Conservation (phyloP, 2,888 invertebrate genomes). For the Thalpophila matura region DNA sequence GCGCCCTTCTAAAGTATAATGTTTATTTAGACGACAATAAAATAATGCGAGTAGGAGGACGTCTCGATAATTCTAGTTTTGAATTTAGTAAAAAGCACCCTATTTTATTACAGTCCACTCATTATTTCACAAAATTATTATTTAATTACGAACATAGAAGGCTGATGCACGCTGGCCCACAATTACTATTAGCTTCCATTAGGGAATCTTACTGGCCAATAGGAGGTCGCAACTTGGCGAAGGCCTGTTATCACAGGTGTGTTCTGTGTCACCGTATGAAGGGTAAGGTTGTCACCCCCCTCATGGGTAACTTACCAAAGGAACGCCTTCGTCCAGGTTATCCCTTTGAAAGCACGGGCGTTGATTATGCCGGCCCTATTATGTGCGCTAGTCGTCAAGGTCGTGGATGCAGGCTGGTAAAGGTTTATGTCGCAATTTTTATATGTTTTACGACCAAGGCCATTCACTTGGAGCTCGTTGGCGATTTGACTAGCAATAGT, state of each 20-base stretch:
- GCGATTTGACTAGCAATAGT: neutral
- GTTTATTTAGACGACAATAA: neutral
- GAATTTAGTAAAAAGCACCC: constrained; percentile 38
- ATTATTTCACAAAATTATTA: constrained; percentile 50
- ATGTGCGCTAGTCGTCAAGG: neutral
- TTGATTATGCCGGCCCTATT: constrained; percentile 57
- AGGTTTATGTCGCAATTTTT: neutral
- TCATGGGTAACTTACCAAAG: constrained; percentile 59
- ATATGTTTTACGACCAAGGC: neutral
- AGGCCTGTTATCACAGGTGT: constrained; percentile 5
- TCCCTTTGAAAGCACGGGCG: constrained; percentile 42
- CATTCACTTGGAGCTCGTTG: neutral
- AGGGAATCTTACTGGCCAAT: constrained; percentile 58
- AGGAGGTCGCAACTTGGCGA: constrained; percentile 50
- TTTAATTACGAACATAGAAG: constrained; percentile 49
- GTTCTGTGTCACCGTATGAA: constrained; percentile 15
- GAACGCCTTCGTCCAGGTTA: constrained; percentile 39
- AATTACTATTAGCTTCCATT: neutral
- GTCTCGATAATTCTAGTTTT: constrained; percentile 2
- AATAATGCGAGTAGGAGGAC: constrained; percentile 5
- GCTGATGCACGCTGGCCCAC: constrained; percentile 52
- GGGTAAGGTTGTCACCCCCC: constrained; percentile 21
- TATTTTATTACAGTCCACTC: constrained; percentile 61
- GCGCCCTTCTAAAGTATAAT: too few relatives aligned
- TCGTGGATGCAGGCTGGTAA: neutral